phyloP scores from a whole-genome alignment of 2,888 invertebrate species.

The Trilocha varians region DNA sequence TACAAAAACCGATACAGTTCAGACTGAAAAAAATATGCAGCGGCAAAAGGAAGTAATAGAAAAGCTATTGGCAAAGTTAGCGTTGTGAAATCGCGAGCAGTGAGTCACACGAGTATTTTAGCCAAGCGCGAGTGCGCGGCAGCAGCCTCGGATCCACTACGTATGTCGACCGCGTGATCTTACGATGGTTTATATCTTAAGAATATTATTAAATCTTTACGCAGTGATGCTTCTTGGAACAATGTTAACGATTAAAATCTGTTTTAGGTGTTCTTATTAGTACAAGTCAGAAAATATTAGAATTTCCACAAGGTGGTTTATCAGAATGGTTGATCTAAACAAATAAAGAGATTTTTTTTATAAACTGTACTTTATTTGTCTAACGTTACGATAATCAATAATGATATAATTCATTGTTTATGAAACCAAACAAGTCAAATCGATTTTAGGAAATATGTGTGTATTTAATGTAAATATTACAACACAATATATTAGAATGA shows the following conservation, averaged over 20 bases:
- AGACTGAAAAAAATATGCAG: slow-evolving; percentile 14
- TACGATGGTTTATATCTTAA: slow-evolving; percentile 20
- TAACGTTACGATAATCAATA: no score
- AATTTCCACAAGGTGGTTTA: no score
- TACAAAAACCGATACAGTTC: no score
- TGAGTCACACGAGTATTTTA: slow-evolving; percentile 63
- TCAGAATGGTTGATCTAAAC: no score
- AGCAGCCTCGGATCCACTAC: slow-evolving; percentile 25
- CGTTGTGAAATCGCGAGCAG: slow-evolving; percentile 53
- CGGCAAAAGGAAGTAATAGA: slow-evolving; percentile 64
- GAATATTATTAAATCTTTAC: slow-evolving; percentile 11
- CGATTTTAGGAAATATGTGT: no score
- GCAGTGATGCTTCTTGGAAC: slow-evolving; percentile 6
- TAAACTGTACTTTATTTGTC: no score
- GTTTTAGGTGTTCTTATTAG: background rate
- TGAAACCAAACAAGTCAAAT: no score
- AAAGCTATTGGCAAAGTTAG: slow-evolving; percentile 66
- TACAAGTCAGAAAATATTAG: background rate
- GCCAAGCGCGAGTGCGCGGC: slow-evolving; percentile 25
- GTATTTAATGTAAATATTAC: no score
- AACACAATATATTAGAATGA: background rate
- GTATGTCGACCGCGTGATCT: slow-evolving; percentile 17
- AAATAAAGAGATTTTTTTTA: no score
- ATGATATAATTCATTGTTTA: no score
- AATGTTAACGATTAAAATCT: background rate